Base-by-base conservation (phyloP, 2,113 vertebrate species). In the Chionodraco myersi region DNA sequence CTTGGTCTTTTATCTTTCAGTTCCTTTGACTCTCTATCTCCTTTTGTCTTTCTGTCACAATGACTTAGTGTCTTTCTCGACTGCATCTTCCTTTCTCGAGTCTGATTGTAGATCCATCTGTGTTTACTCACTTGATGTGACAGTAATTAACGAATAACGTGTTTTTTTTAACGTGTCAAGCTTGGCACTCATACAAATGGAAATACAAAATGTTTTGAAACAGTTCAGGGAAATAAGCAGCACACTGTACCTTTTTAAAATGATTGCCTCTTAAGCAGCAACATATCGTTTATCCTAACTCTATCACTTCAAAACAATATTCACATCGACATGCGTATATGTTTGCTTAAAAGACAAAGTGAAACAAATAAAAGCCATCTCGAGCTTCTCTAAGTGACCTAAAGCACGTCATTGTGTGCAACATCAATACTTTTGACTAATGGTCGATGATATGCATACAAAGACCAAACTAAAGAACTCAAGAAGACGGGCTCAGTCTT, bases 1-100 rank as follows among this genome's bases (percentile, higher is more conserved):
- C 79, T 66, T 70, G 18, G 53, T 61, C 77, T 82, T 85, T 74
- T 67, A 57, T 80, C 75, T 72, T 74, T 79, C 13, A 59, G 34
- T 48, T 72, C 60, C 67, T 85, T 83, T 78, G 59, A 83, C 74
- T 80, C 74, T 80, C 48, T 0, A 26, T 79, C 49, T 77, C 21
- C 57, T 68, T 74, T 71, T 75, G 52, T 71, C 72, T 48, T 87
- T 52, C 72, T 41, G 23, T 65, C 49, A 21, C 81, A 45, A 70
- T 47, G 48, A 69, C 30, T 30, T 30, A 30, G 30, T 75, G 58
- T 80, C n/a, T 56, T 3, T 56, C 76, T 63, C 79, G 34, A 71
- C 77, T 78, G 54, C 61, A 16, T 75, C 10, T 51, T n/a, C 51
- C 10, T 34, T 49, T 62, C 30, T 30, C 30, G 3, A 30, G 30